Percentiles rank a stretch among this genome's conserved stretches.
phyloP scores from a whole-genome alignment of 1,140 invertebrate species.

The Melipona quadrifasciata region DNA sequence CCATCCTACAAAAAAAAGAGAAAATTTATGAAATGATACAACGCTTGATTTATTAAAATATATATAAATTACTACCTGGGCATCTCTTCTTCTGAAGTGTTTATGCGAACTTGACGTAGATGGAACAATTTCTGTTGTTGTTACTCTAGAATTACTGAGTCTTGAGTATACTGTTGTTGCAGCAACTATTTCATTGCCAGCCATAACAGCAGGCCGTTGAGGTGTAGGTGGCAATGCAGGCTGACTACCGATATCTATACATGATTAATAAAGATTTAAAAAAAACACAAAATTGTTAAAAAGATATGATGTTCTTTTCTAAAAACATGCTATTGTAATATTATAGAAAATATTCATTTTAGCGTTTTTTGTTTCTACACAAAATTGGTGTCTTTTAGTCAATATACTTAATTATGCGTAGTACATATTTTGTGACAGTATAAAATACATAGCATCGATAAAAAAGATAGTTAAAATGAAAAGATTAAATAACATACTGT shows the following conservation, averaged over 20 bases:
- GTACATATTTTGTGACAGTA: background rate
- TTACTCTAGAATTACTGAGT: constrained; percentile 68
- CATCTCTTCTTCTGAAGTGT: constrained; percentile 72
- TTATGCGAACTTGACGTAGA: constrained; percentile 79
- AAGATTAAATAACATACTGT: constrained; percentile 69
- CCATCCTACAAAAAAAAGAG: constrained; percentile 33
- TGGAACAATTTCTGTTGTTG: constrained; percentile 80
- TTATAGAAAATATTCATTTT: background rate
- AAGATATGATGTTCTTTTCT: background rate
- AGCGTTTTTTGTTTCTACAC: background rate
- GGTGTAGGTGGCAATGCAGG: constrained; percentile 79
- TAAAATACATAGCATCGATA: background rate
- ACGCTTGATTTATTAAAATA: background rate
- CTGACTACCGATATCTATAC: constrained; percentile 61
- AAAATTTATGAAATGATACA: background rate
- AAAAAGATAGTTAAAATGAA: constrained; percentile 27
- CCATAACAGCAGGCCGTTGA: constrained; percentile 80
- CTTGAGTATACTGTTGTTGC: constrained; percentile 69
- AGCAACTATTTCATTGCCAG: constrained; percentile 83
- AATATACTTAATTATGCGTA: background rate
- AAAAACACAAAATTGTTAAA: background rate
- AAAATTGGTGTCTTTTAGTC: background rate
- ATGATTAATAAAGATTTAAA: constrained; percentile 4
- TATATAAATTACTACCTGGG: constrained; percentile 66
- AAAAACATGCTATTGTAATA: background rate